phyloP scores from a whole-genome alignment of 2,113 vertebrate species.

The Colistium nudipinnis region DNA sequence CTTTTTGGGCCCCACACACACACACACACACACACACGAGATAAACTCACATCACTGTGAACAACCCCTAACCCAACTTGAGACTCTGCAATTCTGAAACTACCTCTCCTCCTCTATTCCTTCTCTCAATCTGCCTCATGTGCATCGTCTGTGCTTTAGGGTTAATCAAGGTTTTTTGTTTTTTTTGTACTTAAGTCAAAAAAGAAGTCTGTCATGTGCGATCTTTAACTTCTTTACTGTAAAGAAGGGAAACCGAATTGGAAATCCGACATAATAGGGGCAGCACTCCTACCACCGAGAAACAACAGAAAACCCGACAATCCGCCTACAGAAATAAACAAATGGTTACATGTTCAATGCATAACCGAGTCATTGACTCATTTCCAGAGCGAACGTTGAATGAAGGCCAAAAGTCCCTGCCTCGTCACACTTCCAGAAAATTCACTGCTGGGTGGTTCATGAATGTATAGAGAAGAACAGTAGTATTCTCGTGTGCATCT shows the following conservation, averaged over 20 bases:
- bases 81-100: background rate
- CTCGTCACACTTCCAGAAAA: conserved; percentile 45
- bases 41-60: background rate
- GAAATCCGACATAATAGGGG: conserved; percentile 11
- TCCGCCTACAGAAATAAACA: conserved; percentile 51
- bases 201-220: background rate
- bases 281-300: conserved; percentile 15
- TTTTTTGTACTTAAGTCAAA: background rate
- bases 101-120: background rate
- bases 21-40: too few species aligned
- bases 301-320: background rate
- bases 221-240: background rate
- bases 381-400: conserved; percentile 41
- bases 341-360: conserved; percentile 22
- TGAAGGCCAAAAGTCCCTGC: conserved; percentile 47
- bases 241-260: conserved; percentile 3
- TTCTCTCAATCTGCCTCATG: background rate
- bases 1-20: too few species aligned
- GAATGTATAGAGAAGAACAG: conserved; percentile 1
- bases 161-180: background rate
- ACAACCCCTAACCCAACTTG: background rate
- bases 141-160: background rate
- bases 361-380: conserved; percentile 30
- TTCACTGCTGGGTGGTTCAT: conserved; percentile 20
- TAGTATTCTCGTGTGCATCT: conserved; percentile 9